Base-by-base conservation (phyloP, 2,797 vertebrate species). In the Sarcophilus harrisii region DNA sequence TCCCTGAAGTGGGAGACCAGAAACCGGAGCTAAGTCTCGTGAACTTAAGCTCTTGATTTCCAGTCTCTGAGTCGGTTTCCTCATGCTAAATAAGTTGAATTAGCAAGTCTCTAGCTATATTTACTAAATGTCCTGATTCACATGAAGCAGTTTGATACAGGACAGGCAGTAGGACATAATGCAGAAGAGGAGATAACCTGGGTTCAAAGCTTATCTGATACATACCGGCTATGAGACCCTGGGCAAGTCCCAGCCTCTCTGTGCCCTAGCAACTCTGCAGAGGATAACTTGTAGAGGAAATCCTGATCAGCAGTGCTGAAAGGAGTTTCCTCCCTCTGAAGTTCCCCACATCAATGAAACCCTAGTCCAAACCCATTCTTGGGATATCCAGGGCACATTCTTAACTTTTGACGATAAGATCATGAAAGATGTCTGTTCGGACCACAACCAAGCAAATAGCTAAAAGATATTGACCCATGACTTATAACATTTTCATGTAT, bases 361-460 rank as follows among this genome's bases (percentile, higher is more conserved):
- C 95, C 92, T 97, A 94, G 92, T 91, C 93, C 13, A 4, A 60
- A 90, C 91, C 96, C 95, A 91, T 95, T 90, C 93, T 94, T 54
- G 96, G 96, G 96, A 32, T 66, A 59, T 93, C 94, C 91, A 95
- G 90, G 90, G 93, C 91, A 95, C 90, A 95, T 95, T 93, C 91
- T 81, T 95, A 95, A 96, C 90, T 96, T 97, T 96, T 96, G 95
- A 27, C 28, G 55, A 95, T 95, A 93, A 97, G 93, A 90, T 94
- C 97, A 97, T 62, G 92, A 87, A 91, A 38, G 81, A 95, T 45
- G 21, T 73, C 38, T 73, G 45, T 45, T 27, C 73, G 27, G 21
- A 45, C 21, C 38, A 81, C 27, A 45, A 81, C 38, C 73, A 45
- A 81, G n/a, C n/a, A 81, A 45, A 45, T 2, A 11, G 2, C 73